Evolutionary conservation across 2,888 invertebrate species (phyloP).

Genomic region (Sinhomidia bicolor): DNA sequence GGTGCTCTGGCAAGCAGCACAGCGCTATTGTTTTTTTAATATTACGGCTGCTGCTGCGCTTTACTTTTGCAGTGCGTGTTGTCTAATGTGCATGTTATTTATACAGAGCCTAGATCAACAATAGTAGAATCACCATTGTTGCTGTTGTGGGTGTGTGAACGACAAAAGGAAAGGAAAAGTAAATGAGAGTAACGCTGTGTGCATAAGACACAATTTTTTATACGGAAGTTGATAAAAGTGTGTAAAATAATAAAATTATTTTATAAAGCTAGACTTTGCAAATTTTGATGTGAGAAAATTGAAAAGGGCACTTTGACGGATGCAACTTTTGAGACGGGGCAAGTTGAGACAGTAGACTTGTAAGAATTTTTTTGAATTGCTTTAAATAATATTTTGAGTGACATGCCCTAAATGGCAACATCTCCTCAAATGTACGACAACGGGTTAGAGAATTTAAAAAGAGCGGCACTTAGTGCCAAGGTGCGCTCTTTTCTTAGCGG

Average conservation of each 20-base stretch:
- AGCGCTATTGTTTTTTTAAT: constrained; percentile 54
- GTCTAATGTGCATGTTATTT: constrained; percentile 51
- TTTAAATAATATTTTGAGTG: constrained; percentile 18
- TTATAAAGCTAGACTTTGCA: too few relatives aligned
- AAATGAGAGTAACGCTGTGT: constrained; percentile 61
- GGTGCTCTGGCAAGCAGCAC: not conserved
- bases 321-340: constrained; percentile 5
- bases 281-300: too few relatives aligned
- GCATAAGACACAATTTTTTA: constrained; percentile 59
- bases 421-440: constrained; percentile 92
- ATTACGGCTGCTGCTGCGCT: too few relatives aligned
- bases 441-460: constrained; percentile 85
- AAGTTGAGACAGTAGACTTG: constrained; percentile 34
- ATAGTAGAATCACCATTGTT: constrained; percentile 5
- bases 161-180: constrained; percentile 56
- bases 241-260: constrained; percentile 27
- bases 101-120: constrained; percentile 61
- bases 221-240: constrained; percentile 64
- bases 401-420: constrained; percentile 71
- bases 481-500: constrained; percentile 80
- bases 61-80: constrained; percentile 29
- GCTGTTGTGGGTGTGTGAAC: constrained; percentile 70
- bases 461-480: constrained; percentile 82
- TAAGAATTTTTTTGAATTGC: not conserved
- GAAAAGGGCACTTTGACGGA: constrained; percentile 33